A percentile compares a stretch with the other conserved stretches of the same genome.
Conservation (phyloP, 2,888 invertebrate genomes). For the Antheraea assamensis region DNA sequence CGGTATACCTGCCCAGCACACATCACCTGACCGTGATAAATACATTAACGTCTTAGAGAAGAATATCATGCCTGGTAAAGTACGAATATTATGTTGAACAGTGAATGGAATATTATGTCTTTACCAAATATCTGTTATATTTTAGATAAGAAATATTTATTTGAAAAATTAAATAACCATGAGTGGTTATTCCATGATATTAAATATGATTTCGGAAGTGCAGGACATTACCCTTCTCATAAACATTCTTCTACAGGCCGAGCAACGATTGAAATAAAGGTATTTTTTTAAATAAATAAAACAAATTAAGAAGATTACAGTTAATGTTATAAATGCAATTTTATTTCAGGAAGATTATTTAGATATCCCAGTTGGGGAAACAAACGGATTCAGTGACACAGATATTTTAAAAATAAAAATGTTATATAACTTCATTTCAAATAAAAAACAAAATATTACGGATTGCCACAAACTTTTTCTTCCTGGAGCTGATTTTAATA, state of each 20-base stretch:
- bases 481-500: slow-evolving; percentile 39
- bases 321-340: not conserved
- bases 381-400: slow-evolving; percentile 34
- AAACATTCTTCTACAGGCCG: slow-evolving; percentile 56
- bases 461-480: slow-evolving; percentile 55
- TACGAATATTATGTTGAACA: not conserved
- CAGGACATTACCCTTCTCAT: slow-evolving; percentile 55
- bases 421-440: slow-evolving; percentile 55
- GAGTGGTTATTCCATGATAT: slow-evolving; percentile 63
- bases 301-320: not conserved
- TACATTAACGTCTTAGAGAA: slow-evolving; percentile 44
- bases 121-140: slow-evolving; percentile 19
- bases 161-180: slow-evolving; percentile 41
- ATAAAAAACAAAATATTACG: slow-evolving; percentile 36
- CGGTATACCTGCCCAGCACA: slow-evolving; percentile 70
- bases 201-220: slow-evolving; percentile 57
- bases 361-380: slow-evolving; percentile 16
- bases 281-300: slow-evolving; percentile 26
- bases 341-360: slow-evolving; percentile 17
- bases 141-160: slow-evolving; percentile 57
- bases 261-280: slow-evolving; percentile 53
- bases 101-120: too few relatives aligned
- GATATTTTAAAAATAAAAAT: slow-evolving; percentile 60
- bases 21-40: slow-evolving; percentile 57
- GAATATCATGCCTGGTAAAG: slow-evolving; percentile 60